These are phyloP conservation scores for Apis florea DNA, from an alignment of 1,140 invertebrate species.

Conservation along the genomic window DNA sequence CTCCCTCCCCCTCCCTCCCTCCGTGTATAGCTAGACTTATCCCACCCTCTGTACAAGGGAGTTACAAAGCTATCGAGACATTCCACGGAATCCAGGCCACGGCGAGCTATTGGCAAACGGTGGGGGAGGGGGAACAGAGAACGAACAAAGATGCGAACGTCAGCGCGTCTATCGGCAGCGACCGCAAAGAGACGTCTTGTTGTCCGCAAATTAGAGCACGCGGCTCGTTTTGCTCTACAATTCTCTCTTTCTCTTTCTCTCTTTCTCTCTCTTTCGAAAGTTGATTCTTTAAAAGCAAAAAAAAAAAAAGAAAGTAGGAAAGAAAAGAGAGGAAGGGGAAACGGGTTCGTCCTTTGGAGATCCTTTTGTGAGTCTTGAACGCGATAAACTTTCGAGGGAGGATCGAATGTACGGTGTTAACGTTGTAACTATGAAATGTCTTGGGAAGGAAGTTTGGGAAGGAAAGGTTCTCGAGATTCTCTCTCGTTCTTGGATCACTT, in stretches of 20 bases:
- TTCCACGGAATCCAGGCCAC: conserved; percentile 33
- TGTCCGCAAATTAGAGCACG: conserved; percentile 40
- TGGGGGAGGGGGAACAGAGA: background rate
- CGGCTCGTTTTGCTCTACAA: background rate
- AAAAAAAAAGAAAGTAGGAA: too few relatives aligned
- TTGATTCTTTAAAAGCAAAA: background rate
- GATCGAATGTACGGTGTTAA: background rate
- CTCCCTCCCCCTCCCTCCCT: background rate
- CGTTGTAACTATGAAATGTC: background rate
- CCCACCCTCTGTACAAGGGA: background rate
- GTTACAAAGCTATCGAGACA: conserved; percentile 23
- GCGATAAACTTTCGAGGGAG: background rate
- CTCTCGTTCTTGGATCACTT: background rate
- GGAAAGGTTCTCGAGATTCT: background rate
- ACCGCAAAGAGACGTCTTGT: conserved; percentile 31
- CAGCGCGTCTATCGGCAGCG: background rate
- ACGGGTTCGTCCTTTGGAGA: background rate
- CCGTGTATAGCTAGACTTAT: background rate
- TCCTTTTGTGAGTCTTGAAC: background rate
- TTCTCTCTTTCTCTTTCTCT: too few relatives aligned
- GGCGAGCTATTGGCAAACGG: conserved; percentile 9
- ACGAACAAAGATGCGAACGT: conserved; percentile 19
- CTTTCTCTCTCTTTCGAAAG: too few relatives aligned
- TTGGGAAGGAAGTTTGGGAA: too few relatives aligned
- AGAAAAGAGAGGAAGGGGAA: too few relatives aligned